Percentiles rank a stretch among this genome's conserved stretches.
Conservation (phyloP, 2,888 invertebrate species). For the Gryllus longicercus region DNA sequence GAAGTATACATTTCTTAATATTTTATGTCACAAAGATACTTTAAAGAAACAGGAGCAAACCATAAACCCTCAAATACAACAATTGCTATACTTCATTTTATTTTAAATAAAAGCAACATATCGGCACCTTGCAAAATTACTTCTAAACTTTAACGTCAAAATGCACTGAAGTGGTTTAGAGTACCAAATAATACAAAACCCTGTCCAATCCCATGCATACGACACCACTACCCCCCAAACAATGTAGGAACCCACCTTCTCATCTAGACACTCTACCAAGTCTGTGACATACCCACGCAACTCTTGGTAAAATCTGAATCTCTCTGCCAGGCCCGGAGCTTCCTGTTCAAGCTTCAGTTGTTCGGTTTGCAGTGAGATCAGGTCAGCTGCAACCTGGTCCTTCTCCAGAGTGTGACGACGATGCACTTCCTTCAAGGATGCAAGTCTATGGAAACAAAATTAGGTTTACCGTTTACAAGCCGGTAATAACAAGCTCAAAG, state of each 20-base stretch:
- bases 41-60: no score
- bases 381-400: slow-evolving; percentile 50
- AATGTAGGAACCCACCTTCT: slow-evolving; percentile 70
- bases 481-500: slow-evolving; percentile 23
- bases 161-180: no score
- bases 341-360: slow-evolving; percentile 53
- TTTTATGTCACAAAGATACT: no score
- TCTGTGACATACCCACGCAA: slow-evolving; percentile 91
- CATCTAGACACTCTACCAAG: slow-evolving; percentile 94
- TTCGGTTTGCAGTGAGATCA: slow-evolving; percentile 48
- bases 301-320: slow-evolving; percentile 93
- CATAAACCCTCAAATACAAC: no score
- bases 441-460: slow-evolving; percentile 48
- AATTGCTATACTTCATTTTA: no score
- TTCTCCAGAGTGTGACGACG: slow-evolving; percentile 54
- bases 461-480: background rate
- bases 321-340: slow-evolving; percentile 68
- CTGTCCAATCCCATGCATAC: slow-evolving; percentile 38
- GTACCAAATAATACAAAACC: slow-evolving; percentile 27
- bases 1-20: no score
- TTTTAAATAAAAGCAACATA: no score
- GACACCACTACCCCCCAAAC: slow-evolving; percentile 25
- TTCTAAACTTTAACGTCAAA: no score
- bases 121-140: no score
- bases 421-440: slow-evolving; percentile 57